phyloP scores from a whole-genome alignment of 2,113 vertebrate species.

The Cyanistes caeruleus region DNA sequence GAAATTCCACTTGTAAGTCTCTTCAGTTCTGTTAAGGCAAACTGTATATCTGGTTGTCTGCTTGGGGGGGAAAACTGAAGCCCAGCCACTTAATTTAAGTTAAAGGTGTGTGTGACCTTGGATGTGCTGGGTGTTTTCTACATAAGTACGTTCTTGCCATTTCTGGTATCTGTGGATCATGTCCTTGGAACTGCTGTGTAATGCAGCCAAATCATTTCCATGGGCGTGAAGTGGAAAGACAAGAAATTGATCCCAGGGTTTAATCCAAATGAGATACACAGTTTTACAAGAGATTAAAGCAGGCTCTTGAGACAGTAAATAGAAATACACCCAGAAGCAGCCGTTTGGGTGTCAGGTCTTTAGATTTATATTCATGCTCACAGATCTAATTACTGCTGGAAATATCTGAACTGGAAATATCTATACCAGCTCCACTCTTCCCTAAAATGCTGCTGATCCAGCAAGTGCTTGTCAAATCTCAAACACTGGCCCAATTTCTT shows the following conservation, averaged over 20 bases:
- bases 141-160: background rate
- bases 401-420: slow-evolving; percentile 12
- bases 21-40: background rate
- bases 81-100: background rate
- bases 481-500: background rate
- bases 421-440: background rate
- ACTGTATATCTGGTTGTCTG: background rate
- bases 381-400: background rate
- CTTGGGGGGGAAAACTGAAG: background rate
- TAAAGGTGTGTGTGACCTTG: background rate
- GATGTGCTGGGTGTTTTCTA: background rate
- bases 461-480: background rate
- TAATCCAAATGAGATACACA: background rate
- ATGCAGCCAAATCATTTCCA: background rate
- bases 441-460: background rate
- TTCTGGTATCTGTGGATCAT: background rate
- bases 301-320: background rate
- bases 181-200: background rate
- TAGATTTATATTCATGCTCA: background rate
- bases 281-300: background rate
- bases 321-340: background rate
- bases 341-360: background rate
- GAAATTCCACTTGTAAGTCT: background rate
- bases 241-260: background rate
- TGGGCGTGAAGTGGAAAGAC: background rate